Evolutionary conservation across 2,113 vertebrate species (phyloP), one percentile per base, ranked within the genome.

Genomic region (Prionailurus viverrinus): DNA sequence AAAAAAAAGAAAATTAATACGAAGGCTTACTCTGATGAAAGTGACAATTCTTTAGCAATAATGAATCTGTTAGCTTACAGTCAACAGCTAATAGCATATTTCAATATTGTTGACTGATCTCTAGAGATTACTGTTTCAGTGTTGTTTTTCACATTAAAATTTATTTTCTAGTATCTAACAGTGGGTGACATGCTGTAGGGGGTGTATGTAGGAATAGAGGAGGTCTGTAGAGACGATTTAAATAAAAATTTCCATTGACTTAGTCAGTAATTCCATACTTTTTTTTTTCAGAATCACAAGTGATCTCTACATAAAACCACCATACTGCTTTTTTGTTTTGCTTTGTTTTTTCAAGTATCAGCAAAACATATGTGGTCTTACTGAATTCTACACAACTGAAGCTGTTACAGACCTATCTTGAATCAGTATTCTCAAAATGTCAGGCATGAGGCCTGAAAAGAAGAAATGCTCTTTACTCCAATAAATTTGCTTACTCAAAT

Each of bases 11-110:
- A 76, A 86, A 45, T 39, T 2, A 1, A 89, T 90, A 21, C 63
- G 80, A 98, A 97, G 97, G 78, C 74, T 95, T 87, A 81, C 33
- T 92, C 79, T 91, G 86, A 79, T 48, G 58, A 87, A 97, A 92
- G 55, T 36, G 27, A 71, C 9, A 16, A 71, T 53, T 71, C 79
- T 95, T 94, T 94, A 80, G 95, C 96, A 97, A 80, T 11, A 92
- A 15, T 93, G 92, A 89, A 93, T 97, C 51, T 51, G 58, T 63
- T 68, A 93, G 55, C 63, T 96, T 90, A 83, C 27, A 78, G 51
- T 85, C 92, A 83, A 61, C 68, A 48, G 13, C 5, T 91, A 74
- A 95, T 27, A 68, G 48, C 23, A n/a, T 66, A 78, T 85, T 91
- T 93, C 21, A 66, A 2, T 79, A 39, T 14, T 71, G 36, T 39